Conservation (phyloP, 2,888 invertebrate genomes). For the Ceramica pisi region DNA sequence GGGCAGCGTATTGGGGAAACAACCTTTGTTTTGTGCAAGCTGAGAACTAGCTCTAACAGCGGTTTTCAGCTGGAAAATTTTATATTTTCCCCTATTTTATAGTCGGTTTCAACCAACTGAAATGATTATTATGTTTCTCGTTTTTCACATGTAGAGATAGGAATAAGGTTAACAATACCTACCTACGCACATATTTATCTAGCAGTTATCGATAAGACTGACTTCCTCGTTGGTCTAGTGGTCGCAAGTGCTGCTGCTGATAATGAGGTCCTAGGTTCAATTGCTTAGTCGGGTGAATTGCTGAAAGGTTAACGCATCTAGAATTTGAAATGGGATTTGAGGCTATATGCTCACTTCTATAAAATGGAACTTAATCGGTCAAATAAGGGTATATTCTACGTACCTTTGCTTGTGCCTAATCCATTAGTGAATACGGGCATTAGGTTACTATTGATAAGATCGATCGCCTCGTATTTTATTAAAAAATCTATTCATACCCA, state of each 20-base stretch:
- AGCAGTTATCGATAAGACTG: not conserved
- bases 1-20: constrained; percentile 66
- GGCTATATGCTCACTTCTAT: not conserved
- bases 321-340: not conserved
- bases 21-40: constrained; percentile 52
- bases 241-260: not conserved
- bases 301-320: not conserved
- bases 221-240: not conserved
- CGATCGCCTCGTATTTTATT: not conserved
- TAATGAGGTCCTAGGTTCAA: not conserved
- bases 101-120: not conserved
- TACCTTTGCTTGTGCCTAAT: not conserved
- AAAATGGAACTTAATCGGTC: no score
- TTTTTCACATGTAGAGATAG: not conserved
- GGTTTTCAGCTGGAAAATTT: constrained; percentile 13
- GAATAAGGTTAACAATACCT: not conserved
- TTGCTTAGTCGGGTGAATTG: not conserved
- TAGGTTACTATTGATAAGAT: not conserved
- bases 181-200: no score
- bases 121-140: constrained; percentile 26
- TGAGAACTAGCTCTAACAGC: constrained; percentile 19
- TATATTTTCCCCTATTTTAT: constrained; percentile 16
- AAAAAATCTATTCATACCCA: not conserved
- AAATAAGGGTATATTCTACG: no score
- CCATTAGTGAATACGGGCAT: not conserved